Conservation (phyloP, 2,797 vertebrate genomes). For the Carapus acus region DNA sequence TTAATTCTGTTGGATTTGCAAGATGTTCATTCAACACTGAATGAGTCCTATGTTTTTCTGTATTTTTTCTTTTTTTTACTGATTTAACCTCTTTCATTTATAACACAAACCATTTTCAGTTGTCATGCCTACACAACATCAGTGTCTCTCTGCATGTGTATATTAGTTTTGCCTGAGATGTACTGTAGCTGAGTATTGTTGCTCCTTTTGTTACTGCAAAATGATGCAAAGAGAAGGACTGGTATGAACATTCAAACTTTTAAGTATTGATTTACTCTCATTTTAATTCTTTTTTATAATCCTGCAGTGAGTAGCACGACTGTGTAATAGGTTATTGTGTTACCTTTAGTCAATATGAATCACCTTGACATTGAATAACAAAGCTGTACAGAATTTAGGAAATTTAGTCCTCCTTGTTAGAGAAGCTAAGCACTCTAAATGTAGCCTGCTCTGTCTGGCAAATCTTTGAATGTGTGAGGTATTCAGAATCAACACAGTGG, state of each 20-base stretch:
- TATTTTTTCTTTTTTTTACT: slow-evolving; percentile 2
- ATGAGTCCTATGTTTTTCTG: slow-evolving; percentile 8
- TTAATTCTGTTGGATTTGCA: slow-evolving; percentile 1
- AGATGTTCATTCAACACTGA: not conserved
- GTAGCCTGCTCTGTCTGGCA: not conserved
- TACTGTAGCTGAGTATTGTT: not conserved
- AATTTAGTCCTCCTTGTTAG: not conserved
- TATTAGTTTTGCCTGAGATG: slow-evolving; percentile 2
- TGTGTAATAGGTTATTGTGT: too few species aligned
- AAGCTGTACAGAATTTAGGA: too few species aligned
- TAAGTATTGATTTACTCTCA: too few species aligned
- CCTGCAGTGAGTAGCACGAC: too few species aligned
- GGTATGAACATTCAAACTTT: not conserved
- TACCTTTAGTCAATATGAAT: not conserved
- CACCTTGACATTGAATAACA: not conserved
- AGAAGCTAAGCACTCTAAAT: not conserved
- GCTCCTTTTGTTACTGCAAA: slow-evolving; percentile 14
- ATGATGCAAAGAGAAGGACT: slow-evolving; percentile 5
- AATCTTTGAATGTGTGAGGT: too few species aligned
- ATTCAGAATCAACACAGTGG: too few species aligned
- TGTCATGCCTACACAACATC: not conserved
- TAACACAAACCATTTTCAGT: slow-evolving; percentile 1
- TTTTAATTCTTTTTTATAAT: too few species aligned
- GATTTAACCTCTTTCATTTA: not conserved
- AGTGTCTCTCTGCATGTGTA: not conserved